Base-by-base conservation (phyloP, 2,113 vertebrate species). In the Orcinus orca region DNA sequence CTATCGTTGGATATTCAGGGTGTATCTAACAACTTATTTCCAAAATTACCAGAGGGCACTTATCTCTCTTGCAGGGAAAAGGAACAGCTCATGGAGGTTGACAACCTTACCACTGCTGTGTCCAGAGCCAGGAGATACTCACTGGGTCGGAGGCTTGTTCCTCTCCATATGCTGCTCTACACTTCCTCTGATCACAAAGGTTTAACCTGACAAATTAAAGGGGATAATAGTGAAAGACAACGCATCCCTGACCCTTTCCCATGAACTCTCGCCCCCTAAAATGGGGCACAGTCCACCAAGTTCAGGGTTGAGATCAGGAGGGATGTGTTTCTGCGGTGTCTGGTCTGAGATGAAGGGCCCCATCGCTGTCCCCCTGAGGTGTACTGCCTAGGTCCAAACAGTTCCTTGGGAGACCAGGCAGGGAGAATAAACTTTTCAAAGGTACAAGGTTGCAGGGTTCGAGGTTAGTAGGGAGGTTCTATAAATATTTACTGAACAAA, bases 401-500 rank as follows among this genome's bases (percentile, higher is more conserved):
- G 79, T 74, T 29, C 83, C n/a, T 63, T 76, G 31, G 63, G 36
- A 87, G 91, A 25, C 41, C 23, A 6, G 14, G 26, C 50, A 86
- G 74, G 60, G 44, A 94, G 93, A 96, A 96, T 33, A 62, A 79
- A 77, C 20, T 82, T 96, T 63, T 93, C 92, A 81, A 90, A 95
- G 92, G 76, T 77, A 81, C 47, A 74, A 88, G 85, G 96, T 93
- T 91, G 50, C 31, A 79, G 73, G 85, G 93, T 96, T 95, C 26
- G 68, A 95, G 98, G 93, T 90, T 94, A 96, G 88, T n/a, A 93
- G 84, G 74, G 92, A 96, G 82, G 88, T 50, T 96, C 73, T 85
- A 90, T 68, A 96, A 96, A 97, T 92, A 97, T 96, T 95, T 82
- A 88, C 88, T 25, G 84, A 94, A 94, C 87, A 96, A 95, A 96